Conservation (phyloP, 92 coral and sea anemone species). For the Umimayanthus chanpuru region DNA sequence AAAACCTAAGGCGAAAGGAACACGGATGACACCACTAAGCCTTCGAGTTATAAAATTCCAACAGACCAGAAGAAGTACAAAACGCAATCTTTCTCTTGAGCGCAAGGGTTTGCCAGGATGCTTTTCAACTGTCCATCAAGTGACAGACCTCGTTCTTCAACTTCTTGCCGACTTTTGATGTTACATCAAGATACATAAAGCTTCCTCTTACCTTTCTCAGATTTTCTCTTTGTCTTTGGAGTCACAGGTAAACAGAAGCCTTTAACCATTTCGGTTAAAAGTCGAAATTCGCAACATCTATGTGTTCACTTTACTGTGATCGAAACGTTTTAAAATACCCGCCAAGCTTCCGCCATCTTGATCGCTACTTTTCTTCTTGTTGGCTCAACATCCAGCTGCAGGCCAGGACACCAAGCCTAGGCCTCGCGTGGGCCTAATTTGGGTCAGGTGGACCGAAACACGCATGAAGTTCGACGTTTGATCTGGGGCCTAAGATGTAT, state of each 20-base stretch:
- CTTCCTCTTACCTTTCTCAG: conserved; percentile 21
- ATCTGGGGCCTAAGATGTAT: too few relatives aligned
- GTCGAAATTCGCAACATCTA: background rate
- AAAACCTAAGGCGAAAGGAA: background rate
- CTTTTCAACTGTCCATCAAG: background rate
- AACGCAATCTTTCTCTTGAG: too few relatives aligned
- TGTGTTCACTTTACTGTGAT: background rate
- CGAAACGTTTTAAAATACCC: conserved; percentile 34
- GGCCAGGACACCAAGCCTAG: conserved; percentile 33
- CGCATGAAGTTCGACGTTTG: too few relatives aligned
- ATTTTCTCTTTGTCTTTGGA: conserved; percentile 30
- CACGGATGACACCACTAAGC: too few relatives aligned
- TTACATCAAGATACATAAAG: background rate
- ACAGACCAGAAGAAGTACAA: background rate
- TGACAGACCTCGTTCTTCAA: background rate
- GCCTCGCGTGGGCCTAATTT: background rate
- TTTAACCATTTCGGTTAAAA: conserved; percentile 24
- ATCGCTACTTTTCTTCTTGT: background rate
- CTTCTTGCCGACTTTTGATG: background rate
- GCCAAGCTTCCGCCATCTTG: conserved; percentile 30
- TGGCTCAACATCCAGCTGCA: background rate
- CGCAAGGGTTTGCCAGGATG: too few relatives aligned
- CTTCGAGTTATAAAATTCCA: background rate
- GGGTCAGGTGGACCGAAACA: too few relatives aligned
- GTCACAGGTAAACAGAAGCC: conserved; percentile 37